These are phyloP conservation scores for Oedothorax gibbosus DNA, from an alignment of 1,140 invertebrate species.

Conservation along the genomic window DNA sequence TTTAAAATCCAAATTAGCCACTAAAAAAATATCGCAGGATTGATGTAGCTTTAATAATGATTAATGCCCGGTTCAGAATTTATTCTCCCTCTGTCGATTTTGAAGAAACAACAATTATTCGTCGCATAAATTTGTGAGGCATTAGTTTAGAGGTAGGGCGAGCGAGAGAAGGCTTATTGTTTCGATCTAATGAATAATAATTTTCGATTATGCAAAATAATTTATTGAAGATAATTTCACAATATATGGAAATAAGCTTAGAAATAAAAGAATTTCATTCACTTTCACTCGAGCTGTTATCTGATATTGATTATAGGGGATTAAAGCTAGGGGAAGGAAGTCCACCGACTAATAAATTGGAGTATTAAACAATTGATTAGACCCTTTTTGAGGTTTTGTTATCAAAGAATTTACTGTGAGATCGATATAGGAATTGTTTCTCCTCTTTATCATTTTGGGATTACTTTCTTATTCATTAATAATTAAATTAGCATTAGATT, in stretches of 20 bases:
- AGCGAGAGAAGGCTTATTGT: conserved; percentile 14
- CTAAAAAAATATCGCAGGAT: not conserved
- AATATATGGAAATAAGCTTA: conserved; percentile 13
- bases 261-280: conserved; percentile 23
- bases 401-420: no score
- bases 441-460: not conserved
- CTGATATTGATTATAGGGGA: conserved; percentile 26
- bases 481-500: not conserved
- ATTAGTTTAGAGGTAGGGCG: not conserved
- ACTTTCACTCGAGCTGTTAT: not conserved
- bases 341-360: not conserved
- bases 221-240: conserved; percentile 30
- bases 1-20: conserved; percentile 30
- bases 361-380: not conserved
- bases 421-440: no score
- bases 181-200: conserved; percentile 38
- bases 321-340: not conserved
- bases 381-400: no score
- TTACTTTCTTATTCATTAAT: not conserved
- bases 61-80: conserved; percentile 24
- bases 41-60: conserved; percentile 22
- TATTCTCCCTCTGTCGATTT: conserved; percentile 30
- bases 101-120: conserved; percentile 27
- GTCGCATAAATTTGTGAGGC: conserved; percentile 13
- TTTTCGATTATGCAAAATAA: conserved; percentile 32